Evolutionary conservation across 2,113 vertebrate species (phyloP).

Genomic region (Chamaea fasciata): DNA sequence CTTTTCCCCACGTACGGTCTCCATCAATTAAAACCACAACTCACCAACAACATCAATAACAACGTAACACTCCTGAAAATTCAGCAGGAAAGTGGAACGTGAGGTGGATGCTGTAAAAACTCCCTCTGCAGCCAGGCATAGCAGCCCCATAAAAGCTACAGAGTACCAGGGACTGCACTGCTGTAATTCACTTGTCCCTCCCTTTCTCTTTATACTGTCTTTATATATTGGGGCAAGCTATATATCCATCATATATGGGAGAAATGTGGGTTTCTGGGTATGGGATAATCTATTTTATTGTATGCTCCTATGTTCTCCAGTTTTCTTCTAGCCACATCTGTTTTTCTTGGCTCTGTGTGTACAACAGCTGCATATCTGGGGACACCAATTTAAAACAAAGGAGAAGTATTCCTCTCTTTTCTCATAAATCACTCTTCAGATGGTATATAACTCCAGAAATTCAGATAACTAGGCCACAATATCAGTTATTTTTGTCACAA

Average conservation of each 20-base stretch:
- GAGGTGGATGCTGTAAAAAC: background rate
- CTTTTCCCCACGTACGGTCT: background rate
- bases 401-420: background rate
- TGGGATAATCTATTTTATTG: background rate
- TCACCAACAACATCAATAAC: background rate
- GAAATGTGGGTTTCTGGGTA: background rate
- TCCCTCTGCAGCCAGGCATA: background rate
- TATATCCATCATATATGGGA: background rate
- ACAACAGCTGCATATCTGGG: constrained; percentile 2
- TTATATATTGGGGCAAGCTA: background rate
- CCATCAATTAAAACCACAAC: constrained; percentile 10
- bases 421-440: background rate
- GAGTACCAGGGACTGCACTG: background rate
- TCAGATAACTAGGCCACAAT: background rate
- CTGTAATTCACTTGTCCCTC: background rate
- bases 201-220: background rate
- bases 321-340: constrained; percentile 30
- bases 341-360: background rate
- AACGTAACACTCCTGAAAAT: background rate
- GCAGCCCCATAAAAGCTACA: background rate
- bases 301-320: background rate
- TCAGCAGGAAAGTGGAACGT: background rate
- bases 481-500: background rate
- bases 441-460: background rate
- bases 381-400: background rate